These are phyloP conservation scores for Sebastes reedi DNA, from an alignment of 2,797 vertebrate species.

Conservation along the genomic window DNA sequence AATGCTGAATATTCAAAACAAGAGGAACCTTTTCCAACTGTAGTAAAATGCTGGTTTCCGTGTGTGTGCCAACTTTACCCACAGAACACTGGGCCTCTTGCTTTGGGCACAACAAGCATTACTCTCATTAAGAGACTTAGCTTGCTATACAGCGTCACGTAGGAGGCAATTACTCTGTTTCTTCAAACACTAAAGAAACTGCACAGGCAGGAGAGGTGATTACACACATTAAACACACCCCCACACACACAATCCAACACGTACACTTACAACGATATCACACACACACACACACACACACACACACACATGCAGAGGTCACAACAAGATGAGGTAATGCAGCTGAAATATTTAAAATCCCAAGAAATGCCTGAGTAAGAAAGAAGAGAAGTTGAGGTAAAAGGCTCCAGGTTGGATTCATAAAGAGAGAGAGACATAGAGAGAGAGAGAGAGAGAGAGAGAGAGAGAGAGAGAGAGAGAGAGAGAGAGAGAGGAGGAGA, in stretches of 20 bases:
- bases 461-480: not conserved
- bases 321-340: constrained; percentile 32
- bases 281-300: not conserved
- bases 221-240: constrained; percentile 26
- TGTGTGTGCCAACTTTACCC: not conserved
- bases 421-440: not conserved
- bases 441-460: not conserved
- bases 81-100: not conserved
- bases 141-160: constrained; percentile 7
- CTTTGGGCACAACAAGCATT: constrained; percentile 10
- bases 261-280: constrained; percentile 1
- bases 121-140: constrained; percentile 37
- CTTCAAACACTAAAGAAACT: constrained; percentile 13
- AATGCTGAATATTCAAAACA: not conserved
- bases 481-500: constrained; percentile 1
- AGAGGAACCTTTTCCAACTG: not conserved
- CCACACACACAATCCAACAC: constrained; percentile 10
- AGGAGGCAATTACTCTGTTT: constrained; percentile 18
- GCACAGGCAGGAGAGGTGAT: not conserved
- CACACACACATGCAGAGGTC: not conserved
- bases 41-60: not conserved
- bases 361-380: constrained; percentile 41
- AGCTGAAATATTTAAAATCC: constrained; percentile 55
- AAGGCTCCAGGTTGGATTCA: constrained; percentile 20
- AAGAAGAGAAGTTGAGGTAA: constrained; percentile 14